A percentile compares a stretch with the other conserved stretches of the same genome.
Conservation (phyloP, 2,888 invertebrate species). For the Bibio marci region DNA sequence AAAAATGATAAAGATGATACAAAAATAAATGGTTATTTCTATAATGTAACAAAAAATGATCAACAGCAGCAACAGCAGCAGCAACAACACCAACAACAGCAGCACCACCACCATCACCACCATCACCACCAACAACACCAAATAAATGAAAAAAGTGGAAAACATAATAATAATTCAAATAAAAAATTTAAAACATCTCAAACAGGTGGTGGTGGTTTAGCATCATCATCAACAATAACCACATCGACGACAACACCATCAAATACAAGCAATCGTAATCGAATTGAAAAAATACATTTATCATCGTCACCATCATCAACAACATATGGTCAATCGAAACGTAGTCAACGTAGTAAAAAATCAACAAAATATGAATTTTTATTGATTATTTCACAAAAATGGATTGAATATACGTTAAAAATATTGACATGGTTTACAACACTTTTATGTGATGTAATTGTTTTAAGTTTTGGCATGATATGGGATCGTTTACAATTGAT, state of each 20-base stretch:
- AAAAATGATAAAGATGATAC: not conserved
- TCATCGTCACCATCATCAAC: not conserved
- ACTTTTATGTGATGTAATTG: slow-evolving; percentile 62
- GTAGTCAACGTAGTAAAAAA: slow-evolving; percentile 11
- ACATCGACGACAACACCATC: too few species aligned
- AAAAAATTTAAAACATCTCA: too few species aligned
- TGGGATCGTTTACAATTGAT: slow-evolving; percentile 19
- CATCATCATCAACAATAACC: too few species aligned
- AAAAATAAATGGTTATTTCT: slow-evolving; percentile 6
- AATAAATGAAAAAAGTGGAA: too few species aligned
- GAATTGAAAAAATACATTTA: slow-evolving; percentile 2
- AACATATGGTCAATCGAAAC: not conserved
- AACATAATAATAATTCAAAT: too few species aligned
- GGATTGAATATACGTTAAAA: slow-evolving; percentile 39
- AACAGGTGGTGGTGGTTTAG: too few species aligned
- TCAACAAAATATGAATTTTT: slow-evolving; percentile 29
- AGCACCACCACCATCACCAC: not conserved
- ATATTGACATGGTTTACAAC: slow-evolving; percentile 62
- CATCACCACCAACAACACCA: too few species aligned
- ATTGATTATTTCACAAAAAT: slow-evolving; percentile 32
- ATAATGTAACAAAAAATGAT: slow-evolving; percentile 26
- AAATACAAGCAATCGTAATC: not conserved
- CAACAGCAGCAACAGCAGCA: slow-evolving; percentile 11
- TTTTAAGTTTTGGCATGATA: slow-evolving; percentile 41
- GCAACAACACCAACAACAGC: not conserved